Evolutionary conservation across 1,140 invertebrate species (phyloP).

Genomic region (Drosophila busckii): DNA sequence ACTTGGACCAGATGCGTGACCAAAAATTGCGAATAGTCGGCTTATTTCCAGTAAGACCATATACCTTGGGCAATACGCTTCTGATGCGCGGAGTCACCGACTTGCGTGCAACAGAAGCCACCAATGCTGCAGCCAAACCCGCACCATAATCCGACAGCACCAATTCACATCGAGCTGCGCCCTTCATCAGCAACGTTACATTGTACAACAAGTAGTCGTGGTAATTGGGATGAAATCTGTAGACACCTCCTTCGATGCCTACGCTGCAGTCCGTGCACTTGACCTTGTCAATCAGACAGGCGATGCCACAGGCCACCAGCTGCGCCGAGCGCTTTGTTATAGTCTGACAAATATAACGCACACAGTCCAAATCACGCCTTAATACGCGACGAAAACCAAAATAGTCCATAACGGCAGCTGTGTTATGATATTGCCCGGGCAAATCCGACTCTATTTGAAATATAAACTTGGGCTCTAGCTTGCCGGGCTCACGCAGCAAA

Average conservation of each 20-base stretch:
- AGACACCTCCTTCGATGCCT: conserved; percentile 97
- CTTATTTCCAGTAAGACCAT: too few relatives aligned
- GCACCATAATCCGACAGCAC: conserved; percentile 98
- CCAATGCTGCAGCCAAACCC: conserved; percentile 87
- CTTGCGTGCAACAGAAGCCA: conserved; percentile 91
- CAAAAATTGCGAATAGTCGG: too few relatives aligned
- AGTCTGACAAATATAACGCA: conserved; percentile 93
- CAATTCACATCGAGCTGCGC: conserved; percentile 89
- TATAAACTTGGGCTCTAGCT: conserved; percentile 94
- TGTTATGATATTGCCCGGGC: conserved; percentile 88
- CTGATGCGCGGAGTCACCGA: too few relatives aligned
- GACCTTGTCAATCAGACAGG: conserved; percentile 90
- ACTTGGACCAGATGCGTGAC: too few relatives aligned
- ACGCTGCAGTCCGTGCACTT: conserved; percentile 91
- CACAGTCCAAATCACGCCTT: conserved; percentile 91
- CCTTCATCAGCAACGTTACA: conserved; percentile 88
- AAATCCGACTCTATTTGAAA: conserved; percentile 96
- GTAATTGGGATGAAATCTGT: conserved; percentile 97
- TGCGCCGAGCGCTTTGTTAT: conserved; percentile 94
- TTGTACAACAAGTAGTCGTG: conserved; percentile 92
- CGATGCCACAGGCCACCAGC: conserved; percentile 91
- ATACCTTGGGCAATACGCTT: too few relatives aligned
- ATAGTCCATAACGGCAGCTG: conserved; percentile 91
- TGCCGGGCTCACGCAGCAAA: not conserved
- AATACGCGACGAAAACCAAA: conserved; percentile 86